A percentile compares a stretch with the other conserved stretches of the same genome.
Evolutionary conservation across 2,888 invertebrate species (phyloP).

Genomic region (Melanchra persicariae): DNA sequence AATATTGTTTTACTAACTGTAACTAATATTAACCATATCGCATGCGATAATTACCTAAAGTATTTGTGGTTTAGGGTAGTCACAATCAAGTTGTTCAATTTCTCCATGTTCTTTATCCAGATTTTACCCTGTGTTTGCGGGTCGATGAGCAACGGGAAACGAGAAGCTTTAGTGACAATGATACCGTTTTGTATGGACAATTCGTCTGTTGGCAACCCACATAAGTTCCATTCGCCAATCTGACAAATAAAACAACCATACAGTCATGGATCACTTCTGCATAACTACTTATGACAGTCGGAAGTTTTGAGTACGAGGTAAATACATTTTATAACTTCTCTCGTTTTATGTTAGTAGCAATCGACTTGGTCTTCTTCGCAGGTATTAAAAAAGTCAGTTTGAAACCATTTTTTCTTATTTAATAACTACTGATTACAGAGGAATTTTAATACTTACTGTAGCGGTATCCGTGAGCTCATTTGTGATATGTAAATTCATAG

Average conservation of each 20-base stretch:
- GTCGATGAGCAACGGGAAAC: conserved; percentile 96
- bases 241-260: conserved; percentile 72
- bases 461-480: conserved; percentile 95
- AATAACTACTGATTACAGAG: background rate
- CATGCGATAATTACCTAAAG: conserved; percentile 86
- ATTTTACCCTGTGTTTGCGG: conserved; percentile 97
- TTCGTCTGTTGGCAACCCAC: conserved; percentile 97
- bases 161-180: conserved; percentile 95
- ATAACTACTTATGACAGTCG: background rate
- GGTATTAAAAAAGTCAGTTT: too few species aligned
- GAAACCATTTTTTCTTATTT: background rate
- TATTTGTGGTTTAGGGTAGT: conserved; percentile 92
- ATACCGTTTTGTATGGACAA: conserved; percentile 97
- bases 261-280: background rate
- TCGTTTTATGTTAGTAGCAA: background rate
- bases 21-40: background rate
- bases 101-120: conserved; percentile 97
- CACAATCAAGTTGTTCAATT: conserved; percentile 92
- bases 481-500: conserved; percentile 94
- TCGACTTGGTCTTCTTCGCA: background rate
- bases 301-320: background rate
- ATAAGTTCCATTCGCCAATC: conserved; percentile 97
- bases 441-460: conserved; percentile 85
- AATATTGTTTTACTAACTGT: background rate
- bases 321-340: background rate